Evolutionary conservation across 1,140 invertebrate genomes (phyloP), one percentile per base, ranked within the genome.

Genomic region (Holcopasites calliopsidis): DNA sequence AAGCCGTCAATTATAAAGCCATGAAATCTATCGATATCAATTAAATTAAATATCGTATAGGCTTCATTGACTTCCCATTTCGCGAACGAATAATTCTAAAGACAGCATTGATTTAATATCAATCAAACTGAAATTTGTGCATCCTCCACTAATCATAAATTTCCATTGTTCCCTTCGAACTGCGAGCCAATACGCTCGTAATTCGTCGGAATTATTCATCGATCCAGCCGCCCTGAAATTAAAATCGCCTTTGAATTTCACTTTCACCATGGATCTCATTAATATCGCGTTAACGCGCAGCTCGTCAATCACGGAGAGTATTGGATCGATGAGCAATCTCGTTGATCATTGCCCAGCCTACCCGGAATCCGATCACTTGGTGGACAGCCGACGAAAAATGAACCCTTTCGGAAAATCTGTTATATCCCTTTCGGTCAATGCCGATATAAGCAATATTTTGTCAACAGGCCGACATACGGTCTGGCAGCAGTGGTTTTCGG

Each of bases 361-460:
- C n/a, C n/a, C n/a, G 3, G 35, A 21, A 23, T 55, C 2, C 23
- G 4, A 58, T 62, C 35, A 47, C n/a, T 16, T 66, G 18, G 18
- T 4, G 58, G 33, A 52, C 40, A 58, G 26, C 54, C 47, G 58
- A 16, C 49, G 54, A 65, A 21, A 44, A 52, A 23, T 11, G 61
- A 58, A 76, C 60, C 35, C 66, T 35, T 50, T 13, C 16, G 33
- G 33, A 71, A 77, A 90, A 90, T 90, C 87, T 85, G 83, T 87
- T 86, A 85, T 81, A 78, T 81, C 79, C 82, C 83, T 65, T 84
- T 82, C 72, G 77, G 73, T 84, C 75, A 83, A 84, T 87, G 69
- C 66, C 76, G 77, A 69, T 87, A 74, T 87, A 76, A n/a, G 85
- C 87, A 88, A 91, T 91, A 89, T 91, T 91, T 91, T 86, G 89